Evolutionary conservation across 2,888 invertebrate genomes (phyloP).

Genomic region (Amphimallon solstitiale): DNA sequence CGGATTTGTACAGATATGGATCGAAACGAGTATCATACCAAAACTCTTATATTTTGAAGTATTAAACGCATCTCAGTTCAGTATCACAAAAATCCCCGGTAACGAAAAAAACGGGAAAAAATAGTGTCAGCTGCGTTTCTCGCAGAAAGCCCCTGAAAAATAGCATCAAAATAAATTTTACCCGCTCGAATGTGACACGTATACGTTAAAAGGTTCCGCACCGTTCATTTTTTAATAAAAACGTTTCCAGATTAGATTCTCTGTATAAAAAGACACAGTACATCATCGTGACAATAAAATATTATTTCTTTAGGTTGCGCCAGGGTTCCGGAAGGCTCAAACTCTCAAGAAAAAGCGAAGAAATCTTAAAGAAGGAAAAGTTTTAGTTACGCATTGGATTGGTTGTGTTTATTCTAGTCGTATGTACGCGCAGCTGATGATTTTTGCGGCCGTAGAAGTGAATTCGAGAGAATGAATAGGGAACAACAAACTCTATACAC

Average conservation of each 20-base stretch:
- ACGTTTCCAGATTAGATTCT: conserved; percentile 54
- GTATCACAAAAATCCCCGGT: not conserved
- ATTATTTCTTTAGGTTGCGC: conserved; percentile 51
- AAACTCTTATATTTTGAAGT: not conserved
- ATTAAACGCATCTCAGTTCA: not conserved
- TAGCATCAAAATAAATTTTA: conserved; percentile 33
- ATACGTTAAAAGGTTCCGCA: conserved; percentile 31
- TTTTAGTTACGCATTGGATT: conserved; percentile 43
- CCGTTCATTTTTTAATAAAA: conserved; percentile 47
- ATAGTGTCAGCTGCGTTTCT: conserved; percentile 26
- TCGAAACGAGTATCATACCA: not conserved
- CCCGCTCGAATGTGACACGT: conserved; percentile 28
- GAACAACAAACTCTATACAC: too few species aligned
- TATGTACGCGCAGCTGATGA: conserved; percentile 56
- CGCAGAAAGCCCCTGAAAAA: conserved; percentile 18
- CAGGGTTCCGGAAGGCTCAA: conserved; percentile 41
- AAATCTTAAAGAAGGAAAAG: conserved; percentile 44
- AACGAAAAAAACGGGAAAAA: conserved; percentile 12
- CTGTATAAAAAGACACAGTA: conserved; percentile 49
- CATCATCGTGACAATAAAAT: conserved; percentile 57
- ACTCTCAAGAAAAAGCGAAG: conserved; percentile 36
- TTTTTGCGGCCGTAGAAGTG: conserved; percentile 45
- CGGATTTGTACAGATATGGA: too few species aligned
- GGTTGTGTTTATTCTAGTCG: conserved; percentile 51
- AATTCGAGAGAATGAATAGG: conserved; percentile 38